Conservation (phyloP, 2,113 vertebrate species). For the Urocitellus parryii region DNA sequence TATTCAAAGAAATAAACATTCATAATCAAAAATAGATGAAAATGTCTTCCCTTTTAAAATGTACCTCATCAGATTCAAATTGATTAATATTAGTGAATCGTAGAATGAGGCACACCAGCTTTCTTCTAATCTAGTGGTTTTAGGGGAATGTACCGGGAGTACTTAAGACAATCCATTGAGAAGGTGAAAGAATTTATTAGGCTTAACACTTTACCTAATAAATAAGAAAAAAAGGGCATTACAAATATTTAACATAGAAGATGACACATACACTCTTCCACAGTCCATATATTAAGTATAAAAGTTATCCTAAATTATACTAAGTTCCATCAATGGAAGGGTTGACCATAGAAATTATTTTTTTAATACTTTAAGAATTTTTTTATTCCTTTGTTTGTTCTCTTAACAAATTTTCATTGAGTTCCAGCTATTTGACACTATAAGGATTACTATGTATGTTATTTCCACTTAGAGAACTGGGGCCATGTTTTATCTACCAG, state of each 20-base stretch:
- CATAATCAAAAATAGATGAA: conserved; percentile 1
- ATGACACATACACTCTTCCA: fast-evolving
- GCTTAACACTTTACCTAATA: not conserved
- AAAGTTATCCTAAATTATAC: not conserved
- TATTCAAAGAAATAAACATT: not conserved
- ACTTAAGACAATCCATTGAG: not conserved
- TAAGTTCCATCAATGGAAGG: not conserved
- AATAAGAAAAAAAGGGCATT: not conserved
- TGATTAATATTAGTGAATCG: not conserved
- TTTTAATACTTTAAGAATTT: not conserved
- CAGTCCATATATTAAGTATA: not conserved
- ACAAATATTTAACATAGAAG: not conserved
- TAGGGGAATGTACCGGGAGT: not conserved
- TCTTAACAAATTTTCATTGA: too few species aligned
- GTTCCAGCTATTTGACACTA: too few species aligned
- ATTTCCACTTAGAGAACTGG: not conserved
- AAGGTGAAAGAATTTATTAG: not conserved
- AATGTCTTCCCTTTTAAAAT: not conserved
- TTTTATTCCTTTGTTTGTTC: too few species aligned
- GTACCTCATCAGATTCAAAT: not conserved
- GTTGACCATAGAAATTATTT: not conserved
- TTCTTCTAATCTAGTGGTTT: not conserved
- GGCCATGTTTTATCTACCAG: not conserved
- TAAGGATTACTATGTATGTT: not conserved
- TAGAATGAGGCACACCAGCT: not conserved